These are phyloP conservation scores for Electrophaes corylata DNA, from an alignment of 2,888 invertebrate species.

Conservation along the genomic window DNA sequence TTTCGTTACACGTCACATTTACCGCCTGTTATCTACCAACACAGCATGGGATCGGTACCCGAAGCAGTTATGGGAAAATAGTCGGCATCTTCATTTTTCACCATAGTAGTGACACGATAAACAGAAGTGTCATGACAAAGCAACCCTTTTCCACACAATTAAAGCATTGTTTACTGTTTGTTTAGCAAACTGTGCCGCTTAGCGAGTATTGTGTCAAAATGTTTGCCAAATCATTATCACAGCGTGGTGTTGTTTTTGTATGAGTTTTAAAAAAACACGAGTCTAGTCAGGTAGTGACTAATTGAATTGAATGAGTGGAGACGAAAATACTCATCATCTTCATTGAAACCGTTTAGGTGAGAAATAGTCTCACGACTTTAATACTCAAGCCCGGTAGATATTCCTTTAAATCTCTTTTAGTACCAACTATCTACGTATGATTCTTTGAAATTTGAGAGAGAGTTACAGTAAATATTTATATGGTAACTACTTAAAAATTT, in stretches of 20 bases:
- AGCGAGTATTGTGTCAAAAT: conserved; percentile 60
- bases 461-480: too few relatives aligned
- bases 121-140: conserved; percentile 47
- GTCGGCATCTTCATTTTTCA: conserved; percentile 38
- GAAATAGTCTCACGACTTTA: too few relatives aligned
- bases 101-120: conserved; percentile 45
- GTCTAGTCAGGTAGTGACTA: conserved; percentile 15
- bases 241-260: conserved; percentile 50
- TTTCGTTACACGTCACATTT: background rate
- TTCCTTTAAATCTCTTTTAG: too few relatives aligned
- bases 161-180: conserved; percentile 52
- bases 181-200: conserved; percentile 57
- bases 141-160: conserved; percentile 54
- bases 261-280: background rate
- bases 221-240: conserved; percentile 60
- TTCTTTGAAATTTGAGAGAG: too few relatives aligned
- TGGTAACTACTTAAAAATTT: too few relatives aligned
- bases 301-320: background rate
- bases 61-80: conserved; percentile 31
- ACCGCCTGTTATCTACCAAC: conserved; percentile 5
- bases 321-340: background rate
- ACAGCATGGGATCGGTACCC: conserved; percentile 25
- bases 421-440: too few relatives aligned
- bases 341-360: background rate
- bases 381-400: too few relatives aligned